A percentile compares a stretch with the other conserved stretches of the same genome.
These are phyloP conservation scores for Rugalucina vietnamica DNA, from an alignment of 2,888 invertebrate species.

Conservation along the genomic window DNA sequence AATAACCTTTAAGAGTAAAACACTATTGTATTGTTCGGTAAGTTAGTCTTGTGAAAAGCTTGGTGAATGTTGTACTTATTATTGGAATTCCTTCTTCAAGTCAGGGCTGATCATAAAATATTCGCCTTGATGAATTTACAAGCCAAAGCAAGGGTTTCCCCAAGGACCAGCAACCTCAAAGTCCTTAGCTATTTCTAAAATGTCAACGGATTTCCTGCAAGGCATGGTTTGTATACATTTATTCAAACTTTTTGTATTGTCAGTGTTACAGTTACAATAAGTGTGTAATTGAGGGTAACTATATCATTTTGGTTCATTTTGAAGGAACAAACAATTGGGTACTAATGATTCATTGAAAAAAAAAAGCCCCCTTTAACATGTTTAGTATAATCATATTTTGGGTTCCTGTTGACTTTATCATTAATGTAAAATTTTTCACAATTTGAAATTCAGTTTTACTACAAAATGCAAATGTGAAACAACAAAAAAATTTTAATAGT, in stretches of 20 bases:
- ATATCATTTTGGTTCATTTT: too few species aligned
- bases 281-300: too few species aligned
- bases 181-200: slow-evolving; percentile 53
- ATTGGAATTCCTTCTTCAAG: slow-evolving; percentile 75
- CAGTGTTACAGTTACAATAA: neutral
- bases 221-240: slow-evolving; percentile 64
- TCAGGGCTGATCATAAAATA: slow-evolving; percentile 78
- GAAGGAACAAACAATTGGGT: too few species aligned
- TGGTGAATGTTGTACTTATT: slow-evolving; percentile 63
- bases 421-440: too few species aligned
- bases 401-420: too few species aligned
- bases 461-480: too few species aligned
- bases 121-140: slow-evolving; percentile 73
- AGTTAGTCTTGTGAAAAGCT: neutral
- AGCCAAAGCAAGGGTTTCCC: slow-evolving; percentile 71
- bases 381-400: too few species aligned
- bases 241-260: slow-evolving; percentile 32
- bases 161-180: slow-evolving; percentile 57
- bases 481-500: too few species aligned
- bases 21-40: neutral
- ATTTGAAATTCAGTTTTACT: too few species aligned
- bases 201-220: slow-evolving; percentile 55
- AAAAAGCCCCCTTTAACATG: too few species aligned
- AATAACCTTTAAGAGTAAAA: neutral
- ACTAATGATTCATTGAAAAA: too few species aligned